Evolutionary conservation across 1,140 invertebrate species (phyloP), one percentile per base, ranked within the genome.

Genomic region (Diorhabda elongata): DNA sequence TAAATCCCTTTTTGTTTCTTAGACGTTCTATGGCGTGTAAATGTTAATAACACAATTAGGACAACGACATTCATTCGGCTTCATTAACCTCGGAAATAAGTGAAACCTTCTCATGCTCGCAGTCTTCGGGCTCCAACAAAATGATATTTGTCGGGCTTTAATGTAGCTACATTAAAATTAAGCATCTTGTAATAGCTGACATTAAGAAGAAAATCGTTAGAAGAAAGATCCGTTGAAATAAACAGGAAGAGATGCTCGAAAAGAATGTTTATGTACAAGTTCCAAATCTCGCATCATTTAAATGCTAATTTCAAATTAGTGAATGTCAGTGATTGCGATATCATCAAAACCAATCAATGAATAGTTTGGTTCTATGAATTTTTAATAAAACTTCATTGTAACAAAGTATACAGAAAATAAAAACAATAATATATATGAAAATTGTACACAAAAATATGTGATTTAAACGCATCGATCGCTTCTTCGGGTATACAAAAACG

Each of bases 21-120:
- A 52, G 47, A 52, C 47, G n/a, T 52, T 52, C 47, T n/a, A 52
- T n/a, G n/a, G n/a, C 47, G 47, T 52, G 47, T 42, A 60, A 60
- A 60, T 60, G 58, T 60, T 60, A 60, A 60, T 60, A 60, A 60
- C 58, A 26, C 58, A 11, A 60, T 60, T 60, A 60, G 42, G 11
- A 60, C n/a, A 60, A 60, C n/a, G 58, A 60, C 58, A 60, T 60
- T 60, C 26, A 11, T 60, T 42, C 58, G 6, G 42, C 58, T 42
- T 60, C 58, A 60, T 60, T 60, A 42, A 11, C 58, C 58, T 60
- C 42, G n/a, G 58, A 11, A 42, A 60, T 60, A 60, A 42, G 58
- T 42, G 58, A 11, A 52, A 52, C 47, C n/a, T 52, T 52, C 47
- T 52, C 47, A n/a, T n/a, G n/a, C 6, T 52, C 47, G 6, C n/a